Conservation (phyloP, 1,140 invertebrate genomes). For the Drosophila lacertosa region DNA sequence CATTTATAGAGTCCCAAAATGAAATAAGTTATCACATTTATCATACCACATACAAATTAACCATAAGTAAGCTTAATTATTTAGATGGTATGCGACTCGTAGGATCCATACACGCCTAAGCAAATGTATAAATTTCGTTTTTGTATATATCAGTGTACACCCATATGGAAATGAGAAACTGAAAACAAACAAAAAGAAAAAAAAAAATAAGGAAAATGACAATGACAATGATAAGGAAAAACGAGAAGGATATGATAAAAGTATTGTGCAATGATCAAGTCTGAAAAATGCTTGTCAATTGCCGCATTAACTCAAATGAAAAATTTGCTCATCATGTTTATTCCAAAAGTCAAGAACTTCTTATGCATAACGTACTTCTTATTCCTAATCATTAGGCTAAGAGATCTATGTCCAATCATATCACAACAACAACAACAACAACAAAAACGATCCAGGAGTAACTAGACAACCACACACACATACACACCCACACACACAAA, state of each 20-base stretch:
- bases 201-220: conserved; percentile 3
- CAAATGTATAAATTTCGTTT: conserved; percentile 27
- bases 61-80: conserved; percentile 37
- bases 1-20: conserved; percentile 67
- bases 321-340: conserved; percentile 76
- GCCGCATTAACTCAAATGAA: conserved; percentile 60
- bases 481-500: background rate
- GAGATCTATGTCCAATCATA: conserved; percentile 65
- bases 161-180: background rate
- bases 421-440: conserved; percentile 49
- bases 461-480: conserved; percentile 3
- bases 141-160: conserved; percentile 24
- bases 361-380: conserved; percentile 34
- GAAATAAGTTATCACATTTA: conserved; percentile 19
- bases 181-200: background rate
- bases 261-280: conserved; percentile 46
- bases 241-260: conserved; percentile 15
- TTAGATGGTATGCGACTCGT: conserved; percentile 8
- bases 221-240: conserved; percentile 5
- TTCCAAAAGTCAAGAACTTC: conserved; percentile 59
- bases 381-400: conserved; percentile 60
- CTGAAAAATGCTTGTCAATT: conserved; percentile 43
- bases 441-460: conserved; percentile 13
- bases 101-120: conserved; percentile 8
- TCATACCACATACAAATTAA: conserved; percentile 13